Conservation (phyloP, 2,113 vertebrate species). For the Arizona elegans region DNA sequence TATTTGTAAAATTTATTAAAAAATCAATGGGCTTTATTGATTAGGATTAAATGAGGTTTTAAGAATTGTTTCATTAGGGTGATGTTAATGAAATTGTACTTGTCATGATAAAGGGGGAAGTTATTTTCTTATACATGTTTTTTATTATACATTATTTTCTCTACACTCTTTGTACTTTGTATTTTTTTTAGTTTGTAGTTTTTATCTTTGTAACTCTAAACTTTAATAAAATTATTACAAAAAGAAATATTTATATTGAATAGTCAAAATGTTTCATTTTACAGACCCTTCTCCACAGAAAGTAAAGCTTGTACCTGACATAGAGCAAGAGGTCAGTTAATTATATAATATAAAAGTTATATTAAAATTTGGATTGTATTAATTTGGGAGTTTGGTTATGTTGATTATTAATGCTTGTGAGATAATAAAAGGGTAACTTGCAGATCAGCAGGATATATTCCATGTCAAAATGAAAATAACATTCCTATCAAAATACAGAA, state of each 20-base stretch:
- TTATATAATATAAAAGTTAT: slow-evolving; percentile 12
- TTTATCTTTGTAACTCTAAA: background rate
- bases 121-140: background rate
- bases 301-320: slow-evolving; percentile 59
- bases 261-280: slow-evolving; percentile 56
- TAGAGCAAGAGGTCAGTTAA: slow-evolving; percentile 73
- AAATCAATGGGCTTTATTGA: background rate
- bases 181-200: background rate
- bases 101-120: background rate
- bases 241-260: slow-evolving; percentile 3
- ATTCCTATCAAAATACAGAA: background rate
- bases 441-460: background rate
- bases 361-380: background rate
- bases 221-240: background rate
- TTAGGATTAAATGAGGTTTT: background rate
- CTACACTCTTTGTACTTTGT: background rate
- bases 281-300: slow-evolving; percentile 66
- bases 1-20: background rate
- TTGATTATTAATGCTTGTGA: background rate
- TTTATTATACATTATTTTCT: background rate
- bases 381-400: background rate
- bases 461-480: background rate
- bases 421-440: background rate
- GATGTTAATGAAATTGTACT: background rate
- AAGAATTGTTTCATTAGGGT: background rate